A percentile compares a stretch with the other conserved stretches of the same genome.
These are phyloP conservation scores for Enteromius argenteus DNA, from an alignment of 2,797 vertebrate species.

Conservation along the genomic window DNA sequence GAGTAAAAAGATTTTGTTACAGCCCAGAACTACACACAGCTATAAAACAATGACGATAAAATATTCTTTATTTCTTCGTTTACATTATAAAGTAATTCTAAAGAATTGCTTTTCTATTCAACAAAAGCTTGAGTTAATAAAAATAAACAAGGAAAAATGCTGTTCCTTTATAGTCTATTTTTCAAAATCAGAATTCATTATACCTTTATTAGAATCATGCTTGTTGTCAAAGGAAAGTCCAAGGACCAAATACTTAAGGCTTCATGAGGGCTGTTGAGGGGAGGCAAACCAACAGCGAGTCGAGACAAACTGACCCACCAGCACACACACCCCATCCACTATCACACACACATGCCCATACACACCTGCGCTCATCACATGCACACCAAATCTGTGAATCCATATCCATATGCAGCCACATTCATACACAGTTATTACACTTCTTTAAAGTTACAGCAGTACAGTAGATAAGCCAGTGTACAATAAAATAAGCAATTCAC, in stretches of 20 bases:
- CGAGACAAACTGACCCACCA: slow-evolving; percentile 76
- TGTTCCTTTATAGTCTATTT: slow-evolving; percentile 78
- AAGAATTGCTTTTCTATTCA: slow-evolving; percentile 85
- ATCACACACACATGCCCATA: slow-evolving; percentile 39
- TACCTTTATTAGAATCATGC: slow-evolving; percentile 87
- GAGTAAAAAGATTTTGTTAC: slow-evolving; percentile 73
- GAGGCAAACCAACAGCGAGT: slow-evolving; percentile 83
- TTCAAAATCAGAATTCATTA: slow-evolving; percentile 77
- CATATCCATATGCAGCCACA: slow-evolving; percentile 78
- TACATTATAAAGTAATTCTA: slow-evolving; percentile 84
- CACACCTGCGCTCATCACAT: slow-evolving; percentile 59
- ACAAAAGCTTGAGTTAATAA: slow-evolving; percentile 80
- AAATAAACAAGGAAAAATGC: slow-evolving; percentile 71
- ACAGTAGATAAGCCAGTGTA: slow-evolving; percentile 99
- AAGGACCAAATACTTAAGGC: slow-evolving; percentile 98
- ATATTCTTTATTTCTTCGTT: slow-evolving; percentile 81
- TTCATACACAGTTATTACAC: slow-evolving; percentile 91
- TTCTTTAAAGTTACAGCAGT: slow-evolving; percentile 94
- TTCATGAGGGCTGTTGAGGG: slow-evolving; percentile 91
- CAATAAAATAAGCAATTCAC: slow-evolving; percentile 92
- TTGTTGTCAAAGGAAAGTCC: slow-evolving; percentile 89
- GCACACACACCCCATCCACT: slow-evolving; percentile 14
- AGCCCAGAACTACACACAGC: slow-evolving; percentile 89
- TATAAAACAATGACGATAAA: slow-evolving; percentile 88
- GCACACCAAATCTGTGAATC: slow-evolving; percentile 81